Conservation (phyloP, 2,113 vertebrate species). For the Malurus elegans region DNA sequence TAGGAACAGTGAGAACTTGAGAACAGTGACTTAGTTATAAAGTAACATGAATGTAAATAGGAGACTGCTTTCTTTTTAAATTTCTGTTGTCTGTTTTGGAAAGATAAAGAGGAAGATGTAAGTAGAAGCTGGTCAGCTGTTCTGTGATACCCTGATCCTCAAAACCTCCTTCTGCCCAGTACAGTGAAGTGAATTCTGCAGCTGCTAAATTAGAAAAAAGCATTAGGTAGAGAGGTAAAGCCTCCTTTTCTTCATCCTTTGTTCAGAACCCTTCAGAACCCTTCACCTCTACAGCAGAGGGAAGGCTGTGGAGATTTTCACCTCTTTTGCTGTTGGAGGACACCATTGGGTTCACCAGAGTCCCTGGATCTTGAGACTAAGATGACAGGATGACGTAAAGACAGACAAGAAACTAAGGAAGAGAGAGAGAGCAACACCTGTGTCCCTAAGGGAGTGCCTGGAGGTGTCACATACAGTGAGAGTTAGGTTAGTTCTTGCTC, state of each 20-base stretch:
- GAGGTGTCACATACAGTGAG: neutral
- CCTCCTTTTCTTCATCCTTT: neutral
- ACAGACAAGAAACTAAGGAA: neutral
- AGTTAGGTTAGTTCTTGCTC: neutral
- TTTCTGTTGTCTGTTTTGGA: neutral
- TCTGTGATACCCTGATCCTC: neutral
- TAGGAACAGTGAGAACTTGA: neutral
- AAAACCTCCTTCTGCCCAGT: neutral
- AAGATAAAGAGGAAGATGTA: neutral
- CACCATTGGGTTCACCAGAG: neutral
- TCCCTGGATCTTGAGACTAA: neutral
- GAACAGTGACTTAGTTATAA: neutral
- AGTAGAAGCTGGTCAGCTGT: neutral
- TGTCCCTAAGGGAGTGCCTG: neutral
- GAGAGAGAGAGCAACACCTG: neutral
- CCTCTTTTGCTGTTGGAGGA: neutral
- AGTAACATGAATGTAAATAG: neutral
- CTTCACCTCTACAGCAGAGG: neutral
- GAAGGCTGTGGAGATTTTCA: neutral
- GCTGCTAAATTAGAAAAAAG: neutral
- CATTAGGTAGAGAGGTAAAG: neutral
- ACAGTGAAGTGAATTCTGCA: neutral
- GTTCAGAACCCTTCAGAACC: neutral
- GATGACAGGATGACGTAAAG: neutral
- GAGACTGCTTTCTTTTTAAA: neutral